Evolutionary conservation across 2,888 invertebrate species (phyloP).

Genomic region (Cryptocheilus praepositus): DNA sequence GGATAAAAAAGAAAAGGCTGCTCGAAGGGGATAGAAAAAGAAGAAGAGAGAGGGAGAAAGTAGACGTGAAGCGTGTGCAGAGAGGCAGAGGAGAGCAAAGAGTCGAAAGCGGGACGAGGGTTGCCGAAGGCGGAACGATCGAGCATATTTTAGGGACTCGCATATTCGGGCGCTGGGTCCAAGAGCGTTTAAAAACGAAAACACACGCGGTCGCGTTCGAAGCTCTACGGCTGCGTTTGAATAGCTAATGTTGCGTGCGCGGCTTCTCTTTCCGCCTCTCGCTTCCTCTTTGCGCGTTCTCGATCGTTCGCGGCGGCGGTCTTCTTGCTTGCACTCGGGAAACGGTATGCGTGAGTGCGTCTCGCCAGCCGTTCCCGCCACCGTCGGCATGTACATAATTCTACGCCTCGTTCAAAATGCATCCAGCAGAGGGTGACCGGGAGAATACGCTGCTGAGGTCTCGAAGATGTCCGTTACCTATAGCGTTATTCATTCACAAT

Average conservation of each 20-base stretch:
- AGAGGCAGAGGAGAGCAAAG: slow-evolving; percentile 8
- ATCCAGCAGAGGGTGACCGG: too few relatives aligned
- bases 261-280: slow-evolving; percentile 20
- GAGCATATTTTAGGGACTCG: slow-evolving; percentile 16
- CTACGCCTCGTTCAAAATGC: too few relatives aligned
- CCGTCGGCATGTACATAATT: too few relatives aligned
- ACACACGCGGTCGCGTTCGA: slow-evolving; percentile 19
- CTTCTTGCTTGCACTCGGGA: slow-evolving; percentile 20
- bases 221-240: slow-evolving; percentile 48
- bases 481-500: too few relatives aligned
- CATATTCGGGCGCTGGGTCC: too few relatives aligned
- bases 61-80: not conserved
- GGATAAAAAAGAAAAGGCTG: not conserved
- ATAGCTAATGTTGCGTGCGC: slow-evolving; percentile 60
- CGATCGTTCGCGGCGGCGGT: not conserved
- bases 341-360: slow-evolving; percentile 51
- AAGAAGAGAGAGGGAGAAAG: not conserved
- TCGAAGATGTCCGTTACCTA: not conserved
- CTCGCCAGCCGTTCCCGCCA: slow-evolving; percentile 12
- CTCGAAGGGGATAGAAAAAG: not conserved
- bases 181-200: not conserved
- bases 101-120: not conserved
- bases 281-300: not conserved
- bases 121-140: slow-evolving; percentile 2
- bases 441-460: not conserved